Base-by-base conservation (phyloP, 2,797 vertebrate species). In the Gobio occitaniae region DNA sequence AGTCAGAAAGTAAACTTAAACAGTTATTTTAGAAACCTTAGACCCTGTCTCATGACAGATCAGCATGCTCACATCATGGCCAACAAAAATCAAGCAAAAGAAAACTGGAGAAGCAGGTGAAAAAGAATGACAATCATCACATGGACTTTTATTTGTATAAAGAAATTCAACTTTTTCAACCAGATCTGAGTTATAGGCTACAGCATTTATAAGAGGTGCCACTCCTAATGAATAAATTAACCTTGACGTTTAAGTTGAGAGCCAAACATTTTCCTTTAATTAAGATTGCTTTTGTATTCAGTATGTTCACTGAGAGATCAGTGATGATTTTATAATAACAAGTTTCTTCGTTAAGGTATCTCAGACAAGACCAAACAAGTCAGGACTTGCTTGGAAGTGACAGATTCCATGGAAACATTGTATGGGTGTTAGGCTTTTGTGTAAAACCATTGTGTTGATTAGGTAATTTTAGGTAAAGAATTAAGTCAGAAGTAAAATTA, bases 361-460 rank as follows among this genome's bases (percentile, higher is more conserved):
- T 74, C 70, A 65, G 19, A 63, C 81, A 83, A 75, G 32, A 65
- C 59, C 47, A 3, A 65, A 74, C 69, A 82, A 72, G 69, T 48
- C 6, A 44, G 32, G 6, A 38, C 44, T 63, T 36, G 80, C 41
- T 48, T 29, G 6, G 5, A 82, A 47, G 9, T 29, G 36, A 81
- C 50, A 81, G n/a, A 47, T 10, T 21, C 6, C 41, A 56, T 29
- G 79, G 13, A 81, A 70, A 81, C 50, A 41, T 5, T 66, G 61
- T 10, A 44, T 70, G 47, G 32, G 41, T 69, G 66, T 56, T 81
- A 70, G 29, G 19, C 78, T 54, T 80, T 68, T 38, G 44, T 50
- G 16, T 36, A 50, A 63, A 50, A 48, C 56, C 36, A 48, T 47
- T 78, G 41, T 29, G 15, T 7, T 29, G 21, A 63, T 29, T 12